Conservation (phyloP, 1,140 invertebrate genomes). For the Rhopalosiphum maidis region DNA sequence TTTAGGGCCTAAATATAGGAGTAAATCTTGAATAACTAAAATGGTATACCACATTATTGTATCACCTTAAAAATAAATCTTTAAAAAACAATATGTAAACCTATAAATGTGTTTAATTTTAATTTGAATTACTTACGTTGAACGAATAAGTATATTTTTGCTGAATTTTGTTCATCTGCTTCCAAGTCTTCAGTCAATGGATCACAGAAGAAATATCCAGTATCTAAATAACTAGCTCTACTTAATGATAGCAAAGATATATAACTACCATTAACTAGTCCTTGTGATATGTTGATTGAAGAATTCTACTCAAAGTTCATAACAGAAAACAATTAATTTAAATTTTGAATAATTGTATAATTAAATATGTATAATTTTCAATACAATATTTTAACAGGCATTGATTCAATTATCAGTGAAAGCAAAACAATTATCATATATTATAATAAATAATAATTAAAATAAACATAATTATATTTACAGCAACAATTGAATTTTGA, state of each 20-base stretch:
- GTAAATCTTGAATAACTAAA: background rate
- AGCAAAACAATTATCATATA: background rate
- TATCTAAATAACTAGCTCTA: constrained; percentile 57
- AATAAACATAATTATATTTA: background rate
- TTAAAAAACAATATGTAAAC: background rate
- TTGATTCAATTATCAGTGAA: background rate
- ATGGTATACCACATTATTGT: background rate
- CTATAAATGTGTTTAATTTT: background rate
- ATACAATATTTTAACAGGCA: background rate
- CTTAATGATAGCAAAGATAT: constrained; percentile 35
- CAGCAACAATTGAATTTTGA: background rate
- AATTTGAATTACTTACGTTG: constrained; percentile 40
- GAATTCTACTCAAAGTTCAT: constrained; percentile 25
- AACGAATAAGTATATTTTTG: constrained; percentile 40
- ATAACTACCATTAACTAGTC: constrained; percentile 40
- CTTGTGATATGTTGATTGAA: constrained; percentile 42
- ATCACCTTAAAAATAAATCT: background rate
- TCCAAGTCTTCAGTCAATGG: constrained; percentile 9
- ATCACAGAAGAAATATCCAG: constrained; percentile 54
- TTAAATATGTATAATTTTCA: background rate
- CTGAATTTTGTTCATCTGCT: constrained; percentile 43
- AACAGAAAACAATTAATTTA: background rate
- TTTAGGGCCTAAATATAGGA: background rate
- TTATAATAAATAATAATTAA: background rate
- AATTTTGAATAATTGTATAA: background rate